Evolutionary conservation across 2,888 invertebrate genomes (phyloP).

Genomic region (Achlya flavicornis): DNA sequence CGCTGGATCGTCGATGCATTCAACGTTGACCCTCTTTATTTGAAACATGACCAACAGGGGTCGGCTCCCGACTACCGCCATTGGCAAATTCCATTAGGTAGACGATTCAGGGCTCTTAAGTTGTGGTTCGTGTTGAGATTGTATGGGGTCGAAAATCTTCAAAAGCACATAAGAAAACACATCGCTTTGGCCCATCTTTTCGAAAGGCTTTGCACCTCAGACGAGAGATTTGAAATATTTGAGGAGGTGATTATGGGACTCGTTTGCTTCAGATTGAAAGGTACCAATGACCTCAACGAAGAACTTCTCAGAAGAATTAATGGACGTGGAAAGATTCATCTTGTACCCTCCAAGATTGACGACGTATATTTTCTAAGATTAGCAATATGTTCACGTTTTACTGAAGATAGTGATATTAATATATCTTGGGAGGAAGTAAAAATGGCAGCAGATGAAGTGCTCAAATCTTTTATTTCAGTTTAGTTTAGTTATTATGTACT

Average conservation of each 20-base stretch:
- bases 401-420: slow-evolving; percentile 91
- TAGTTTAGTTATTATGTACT: slow-evolving; percentile 10
- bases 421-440: slow-evolving; percentile 94
- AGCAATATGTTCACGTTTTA: slow-evolving; percentile 94
- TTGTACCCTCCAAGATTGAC: slow-evolving; percentile 95
- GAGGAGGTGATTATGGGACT: slow-evolving; percentile 96
- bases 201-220: slow-evolving; percentile 88
- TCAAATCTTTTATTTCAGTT: slow-evolving; percentile 49
- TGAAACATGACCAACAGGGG: slow-evolving; percentile 96
- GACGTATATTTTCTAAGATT: slow-evolving; percentile 94
- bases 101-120: slow-evolving; percentile 96
- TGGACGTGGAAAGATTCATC: slow-evolving; percentile 94
- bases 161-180: slow-evolving; percentile 93
- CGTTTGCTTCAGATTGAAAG: slow-evolving; percentile 97
- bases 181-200: slow-evolving; percentile 94
- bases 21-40: slow-evolving; percentile 98
- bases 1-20: slow-evolving; percentile 96
- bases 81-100: slow-evolving; percentile 98
- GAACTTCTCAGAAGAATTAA: slow-evolving; percentile 92
- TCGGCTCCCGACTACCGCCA: slow-evolving; percentile 97
- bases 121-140: slow-evolving; percentile 97
- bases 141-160: slow-evolving; percentile 94
- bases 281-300: slow-evolving; percentile 92
- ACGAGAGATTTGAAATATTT: slow-evolving; percentile 94
- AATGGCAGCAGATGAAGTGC: slow-evolving; percentile 88